phyloP scores from a whole-genome alignment of 2,888 invertebrate species.

The Lasius platythorax region DNA sequence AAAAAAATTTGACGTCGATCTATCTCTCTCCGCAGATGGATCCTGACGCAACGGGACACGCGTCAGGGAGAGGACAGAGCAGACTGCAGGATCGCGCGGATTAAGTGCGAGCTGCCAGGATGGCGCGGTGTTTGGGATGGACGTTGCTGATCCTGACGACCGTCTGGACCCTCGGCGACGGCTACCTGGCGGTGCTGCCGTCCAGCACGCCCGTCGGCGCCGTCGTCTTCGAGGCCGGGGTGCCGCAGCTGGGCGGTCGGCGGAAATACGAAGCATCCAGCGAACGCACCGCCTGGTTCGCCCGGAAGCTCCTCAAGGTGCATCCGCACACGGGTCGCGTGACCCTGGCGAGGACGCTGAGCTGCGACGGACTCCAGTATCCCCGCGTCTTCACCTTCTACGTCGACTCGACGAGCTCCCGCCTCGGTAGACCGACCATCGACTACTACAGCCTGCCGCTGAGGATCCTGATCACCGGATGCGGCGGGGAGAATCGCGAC shows the following conservation, averaged over 20 bases:
- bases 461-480: conserved; percentile 92
- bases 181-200: conserved; percentile 84
- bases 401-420: conserved; percentile 94
- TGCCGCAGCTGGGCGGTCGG: conserved; percentile 93
- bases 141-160: conserved; percentile 72
- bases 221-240: conserved; percentile 92
- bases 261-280: conserved; percentile 93
- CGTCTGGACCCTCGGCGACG: conserved; percentile 72
- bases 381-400: conserved; percentile 95
- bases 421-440: conserved; percentile 90
- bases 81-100: conserved; percentile 60
- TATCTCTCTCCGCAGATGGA: conserved; percentile 56
- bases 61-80: conserved; percentile 61
- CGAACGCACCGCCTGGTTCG: conserved; percentile 94
- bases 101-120: conserved; percentile 70
- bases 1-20: not conserved
- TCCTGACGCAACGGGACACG: conserved; percentile 59
- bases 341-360: conserved; percentile 90
- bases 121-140: conserved; percentile 80
- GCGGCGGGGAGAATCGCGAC: conserved; percentile 89
- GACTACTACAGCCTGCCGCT: conserved; percentile 94
- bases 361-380: conserved; percentile 93
- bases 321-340: conserved; percentile 92
- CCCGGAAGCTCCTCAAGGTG: conserved; percentile 92
- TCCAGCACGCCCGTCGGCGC: conserved; percentile 88